Conservation (phyloP, 2,888 invertebrate species). For the Augochlorella aurata region DNA sequence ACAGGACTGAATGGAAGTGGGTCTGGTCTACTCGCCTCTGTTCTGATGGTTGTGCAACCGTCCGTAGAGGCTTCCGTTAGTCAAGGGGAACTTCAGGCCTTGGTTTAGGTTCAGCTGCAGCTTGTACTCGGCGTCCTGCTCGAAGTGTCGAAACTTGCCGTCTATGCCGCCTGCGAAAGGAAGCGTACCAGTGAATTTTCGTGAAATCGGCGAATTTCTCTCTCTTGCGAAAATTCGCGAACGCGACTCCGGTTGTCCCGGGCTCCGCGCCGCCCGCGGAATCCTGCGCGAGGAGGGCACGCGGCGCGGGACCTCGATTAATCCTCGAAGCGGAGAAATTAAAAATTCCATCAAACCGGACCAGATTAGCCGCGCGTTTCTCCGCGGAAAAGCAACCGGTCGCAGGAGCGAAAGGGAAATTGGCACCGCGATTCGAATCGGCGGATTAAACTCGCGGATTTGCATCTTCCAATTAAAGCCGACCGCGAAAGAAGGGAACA, state of each 20-base stretch:
- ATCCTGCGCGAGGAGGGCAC: no score
- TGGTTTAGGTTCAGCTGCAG: slow-evolving; percentile 81
- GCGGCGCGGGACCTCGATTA: not conserved
- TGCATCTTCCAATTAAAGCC: no score
- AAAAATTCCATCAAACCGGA: slow-evolving; percentile 6
- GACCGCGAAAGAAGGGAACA: not conserved
- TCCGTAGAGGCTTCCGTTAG: slow-evolving; percentile 85
- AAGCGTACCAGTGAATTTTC: slow-evolving; percentile 43
- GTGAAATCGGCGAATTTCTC: slow-evolving; percentile 40
- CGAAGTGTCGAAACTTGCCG: slow-evolving; percentile 85
- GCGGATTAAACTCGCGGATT: no score
- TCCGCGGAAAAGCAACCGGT: not conserved
- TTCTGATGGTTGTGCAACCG: slow-evolving; percentile 82
- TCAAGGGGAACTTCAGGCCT: slow-evolving; percentile 84
- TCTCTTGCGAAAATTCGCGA: slow-evolving; percentile 32
- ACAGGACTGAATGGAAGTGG: not conserved
- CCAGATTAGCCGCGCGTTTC: not conserved
- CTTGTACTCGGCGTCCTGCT: slow-evolving; percentile 80
- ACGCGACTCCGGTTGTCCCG: not conserved
- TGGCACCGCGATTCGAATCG: not conserved
- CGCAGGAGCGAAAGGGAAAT: not conserved
- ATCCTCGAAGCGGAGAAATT: not conserved
- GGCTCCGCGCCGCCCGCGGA: not conserved
- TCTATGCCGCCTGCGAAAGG: slow-evolving; percentile 83
- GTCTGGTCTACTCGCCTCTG: slow-evolving; percentile 68